Evolutionary conservation across 2,888 invertebrate species (phyloP), one percentile per base, ranked within the genome.

Genomic region (Isoperla grammatica): DNA sequence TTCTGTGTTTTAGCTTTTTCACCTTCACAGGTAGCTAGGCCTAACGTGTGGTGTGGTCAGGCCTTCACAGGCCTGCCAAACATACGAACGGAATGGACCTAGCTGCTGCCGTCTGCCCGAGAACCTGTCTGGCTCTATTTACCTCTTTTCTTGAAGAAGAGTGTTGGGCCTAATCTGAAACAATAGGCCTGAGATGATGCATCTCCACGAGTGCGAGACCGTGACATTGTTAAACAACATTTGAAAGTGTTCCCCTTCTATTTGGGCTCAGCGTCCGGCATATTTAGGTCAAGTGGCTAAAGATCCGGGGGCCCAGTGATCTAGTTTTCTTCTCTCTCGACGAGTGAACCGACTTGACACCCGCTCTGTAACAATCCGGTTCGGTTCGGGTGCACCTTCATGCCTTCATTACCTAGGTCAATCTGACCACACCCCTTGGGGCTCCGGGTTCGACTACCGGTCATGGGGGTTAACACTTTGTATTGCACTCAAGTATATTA

Each of bases 361-460:
- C 42, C 42, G 15, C 42, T 13, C 42, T 6, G 13, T 15, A 15
- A 40, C 11, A 40, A 40, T 40, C 42, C 42, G 42, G 42, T 40
- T 40, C 42, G 15, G 42, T 40, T 40, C 42, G 15, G 42, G 5
- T 6, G 6, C 4, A 6, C 42, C 6, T 3, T 4, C 12, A 12
- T 12, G 5, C 42, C 42, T 15, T 40, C 42, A 40, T 40, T 40
- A 40, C 42, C 42, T 40, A 40, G 42, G 42, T 40, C 42, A 40
- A 15, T 40, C 42, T 15, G 42, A 12, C 42, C 42, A 40, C 42
- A 40, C 42, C 42, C 42, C 42, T 40, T 12, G 42, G 11, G 42
- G 42, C 42, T 40, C 42, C 42, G 42, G 42, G 42, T 40, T 40
- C 42, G 42, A 40, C n/a, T 40, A 40, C 42, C 29, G 42, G 42